Conservation (phyloP, 2,888 invertebrate genomes). For the Drosophila acutilabella region DNA sequence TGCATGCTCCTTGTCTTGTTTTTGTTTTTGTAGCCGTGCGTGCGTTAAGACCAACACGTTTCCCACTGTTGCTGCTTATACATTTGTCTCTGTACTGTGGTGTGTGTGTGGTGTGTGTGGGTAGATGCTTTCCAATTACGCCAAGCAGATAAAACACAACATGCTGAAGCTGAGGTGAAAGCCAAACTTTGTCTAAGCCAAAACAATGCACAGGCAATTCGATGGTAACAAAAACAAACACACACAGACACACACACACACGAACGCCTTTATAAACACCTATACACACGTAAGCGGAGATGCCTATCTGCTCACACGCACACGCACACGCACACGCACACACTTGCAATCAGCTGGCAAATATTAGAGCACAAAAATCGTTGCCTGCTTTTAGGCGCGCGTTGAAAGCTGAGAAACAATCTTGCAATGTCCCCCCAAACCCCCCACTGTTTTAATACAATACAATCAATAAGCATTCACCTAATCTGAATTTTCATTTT, state of each 20-base stretch:
- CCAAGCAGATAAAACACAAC: constrained; percentile 66
- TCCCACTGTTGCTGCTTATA: constrained; percentile 11
- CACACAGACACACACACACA: constrained; percentile 16
- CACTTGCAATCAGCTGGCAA: constrained; percentile 17
- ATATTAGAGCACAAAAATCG: constrained; percentile 37
- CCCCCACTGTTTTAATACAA: not conserved
- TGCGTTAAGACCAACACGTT: constrained; percentile 68
- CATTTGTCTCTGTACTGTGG: not conserved
- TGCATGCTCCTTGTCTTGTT: no score
- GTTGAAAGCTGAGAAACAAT: constrained; percentile 22
- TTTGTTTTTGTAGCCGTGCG: constrained; percentile 45
- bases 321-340: not conserved
- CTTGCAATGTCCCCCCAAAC: not conserved
- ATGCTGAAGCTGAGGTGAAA: constrained; percentile 67
- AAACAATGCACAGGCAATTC: constrained; percentile 51
- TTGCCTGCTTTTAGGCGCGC: constrained; percentile 51
- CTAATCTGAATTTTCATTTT: constrained; percentile 56
- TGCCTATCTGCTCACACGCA: not conserved
- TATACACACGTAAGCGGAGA: constrained; percentile 1
- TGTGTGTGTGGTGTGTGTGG: constrained; percentile 23
- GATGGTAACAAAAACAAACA: constrained; percentile 25
- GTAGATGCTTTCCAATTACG: constrained; percentile 76
- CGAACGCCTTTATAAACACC: constrained; percentile 1
- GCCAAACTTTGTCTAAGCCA: constrained; percentile 51
- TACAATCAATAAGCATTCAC: constrained; percentile 49